Evolutionary conservation across 2,113 vertebrate species (phyloP).

Genomic region (Saimiri boliviensis): DNA sequence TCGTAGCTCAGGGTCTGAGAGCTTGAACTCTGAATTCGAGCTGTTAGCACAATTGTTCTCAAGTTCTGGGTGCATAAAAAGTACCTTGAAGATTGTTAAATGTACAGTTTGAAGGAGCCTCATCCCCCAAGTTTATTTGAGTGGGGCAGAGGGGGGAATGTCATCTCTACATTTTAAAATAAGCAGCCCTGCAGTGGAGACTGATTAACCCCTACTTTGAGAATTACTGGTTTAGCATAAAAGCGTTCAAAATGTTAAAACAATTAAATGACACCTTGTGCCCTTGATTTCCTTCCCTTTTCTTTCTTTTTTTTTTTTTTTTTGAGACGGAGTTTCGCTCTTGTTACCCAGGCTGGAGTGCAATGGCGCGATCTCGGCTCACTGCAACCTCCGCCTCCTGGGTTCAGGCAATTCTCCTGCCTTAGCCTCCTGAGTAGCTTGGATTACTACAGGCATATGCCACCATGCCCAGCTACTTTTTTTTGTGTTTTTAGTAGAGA

Average conservation of each 20-base stretch:
- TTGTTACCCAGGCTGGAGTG: no score
- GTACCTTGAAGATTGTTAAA: neutral
- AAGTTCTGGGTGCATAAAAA: neutral
- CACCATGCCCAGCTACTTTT: no score
- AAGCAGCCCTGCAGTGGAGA: neutral
- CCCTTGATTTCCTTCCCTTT: neutral
- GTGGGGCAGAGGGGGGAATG: neutral
- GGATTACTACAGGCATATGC: no score
- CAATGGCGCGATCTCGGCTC: no score
- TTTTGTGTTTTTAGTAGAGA: no score
- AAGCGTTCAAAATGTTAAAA: neutral
- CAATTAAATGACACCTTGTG: neutral
- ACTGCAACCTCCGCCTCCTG: no score
- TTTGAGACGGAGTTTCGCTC: no score
- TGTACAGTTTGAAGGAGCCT: neutral
- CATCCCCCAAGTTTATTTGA: neutral
- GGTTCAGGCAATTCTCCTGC: no score
- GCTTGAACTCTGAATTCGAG: neutral
- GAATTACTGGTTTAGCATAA: neutral
- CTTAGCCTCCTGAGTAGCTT: no score
- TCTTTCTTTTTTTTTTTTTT: no score
- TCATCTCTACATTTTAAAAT: neutral
- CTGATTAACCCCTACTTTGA: neutral
- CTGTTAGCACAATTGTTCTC: neutral
- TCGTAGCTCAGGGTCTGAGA: neutral